Conservation (phyloP, 2,888 invertebrate genomes). For the Schrankia costaestrigalis region DNA sequence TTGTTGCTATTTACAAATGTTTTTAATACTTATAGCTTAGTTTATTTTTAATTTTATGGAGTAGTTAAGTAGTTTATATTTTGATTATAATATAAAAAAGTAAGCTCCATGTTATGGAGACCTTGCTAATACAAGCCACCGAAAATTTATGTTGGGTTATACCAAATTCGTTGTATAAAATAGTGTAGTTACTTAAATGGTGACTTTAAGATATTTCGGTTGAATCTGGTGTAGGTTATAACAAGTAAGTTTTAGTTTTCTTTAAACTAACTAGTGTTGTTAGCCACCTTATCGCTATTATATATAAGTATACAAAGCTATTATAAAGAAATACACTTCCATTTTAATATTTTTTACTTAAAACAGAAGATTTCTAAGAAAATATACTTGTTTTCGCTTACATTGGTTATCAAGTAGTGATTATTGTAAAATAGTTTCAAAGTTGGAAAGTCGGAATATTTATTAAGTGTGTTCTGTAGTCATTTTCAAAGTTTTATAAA, state of each 20-base stretch:
- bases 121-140: slow-evolving; percentile 29
- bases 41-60: slow-evolving; percentile 52
- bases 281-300: slow-evolving; percentile 1
- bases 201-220: slow-evolving; percentile 21
- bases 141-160: slow-evolving; percentile 29
- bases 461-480: slow-evolving; percentile 19
- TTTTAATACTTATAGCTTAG: slow-evolving; percentile 57
- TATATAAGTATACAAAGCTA: slow-evolving; percentile 13
- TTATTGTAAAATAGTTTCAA: too few relatives aligned
- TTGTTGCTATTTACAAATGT: slow-evolving; percentile 77
- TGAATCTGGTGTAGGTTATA: slow-evolving; percentile 22
- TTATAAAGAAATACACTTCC: background rate
- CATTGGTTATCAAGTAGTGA: too few relatives aligned
- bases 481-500: too few relatives aligned
- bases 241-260: slow-evolving; percentile 11
- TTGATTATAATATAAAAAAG: slow-evolving; percentile 25
- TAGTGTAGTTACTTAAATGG: slow-evolving; percentile 25
- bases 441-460: slow-evolving; percentile 13
- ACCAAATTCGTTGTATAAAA: slow-evolving; percentile 29
- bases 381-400: too few relatives aligned
- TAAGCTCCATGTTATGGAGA: slow-evolving; percentile 21
- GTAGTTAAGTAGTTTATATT: slow-evolving; percentile 41
- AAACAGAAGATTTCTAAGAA: too few relatives aligned
- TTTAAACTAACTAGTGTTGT: slow-evolving; percentile 9
- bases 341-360: slow-evolving; percentile 3